Conservation (phyloP, 2,113 vertebrate genomes). For the Glaucidium brasilianum region DNA sequence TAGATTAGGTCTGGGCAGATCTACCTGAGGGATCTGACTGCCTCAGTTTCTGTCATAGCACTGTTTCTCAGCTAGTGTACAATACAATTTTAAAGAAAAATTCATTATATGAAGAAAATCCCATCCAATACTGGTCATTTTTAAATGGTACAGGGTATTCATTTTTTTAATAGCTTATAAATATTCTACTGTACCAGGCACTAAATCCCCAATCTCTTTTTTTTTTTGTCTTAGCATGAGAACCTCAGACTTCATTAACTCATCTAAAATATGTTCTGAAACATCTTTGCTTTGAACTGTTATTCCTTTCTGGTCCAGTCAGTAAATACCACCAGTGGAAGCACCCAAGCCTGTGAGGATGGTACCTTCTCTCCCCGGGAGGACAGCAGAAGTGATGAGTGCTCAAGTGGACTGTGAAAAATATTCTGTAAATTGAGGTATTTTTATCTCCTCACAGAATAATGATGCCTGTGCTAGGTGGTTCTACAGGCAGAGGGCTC, state of each 20-base stretch:
- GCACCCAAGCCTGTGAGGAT: not conserved
- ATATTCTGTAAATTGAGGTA: not conserved
- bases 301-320: not conserved
- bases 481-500: not conserved
- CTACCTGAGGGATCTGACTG: not conserved
- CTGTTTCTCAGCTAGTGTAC: not conserved
- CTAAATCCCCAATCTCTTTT: not conserved
- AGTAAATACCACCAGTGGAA: not conserved
- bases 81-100: not conserved
- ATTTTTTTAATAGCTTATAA: not conserved
- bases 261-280: not conserved
- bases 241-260: not conserved
- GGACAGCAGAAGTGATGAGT: not conserved
- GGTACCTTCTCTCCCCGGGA: not conserved
- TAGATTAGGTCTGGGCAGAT: not conserved
- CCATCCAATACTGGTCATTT: not conserved
- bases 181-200: not conserved
- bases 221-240: not conserved
- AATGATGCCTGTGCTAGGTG: not conserved
- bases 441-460: not conserved
- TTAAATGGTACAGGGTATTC: not conserved
- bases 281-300: not conserved
- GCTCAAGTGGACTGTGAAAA: not conserved
- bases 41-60: not conserved
- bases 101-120: not conserved